Base-by-base conservation (phyloP, 2,113 vertebrate genomes). In the Himantopus leucocephalus region DNA sequence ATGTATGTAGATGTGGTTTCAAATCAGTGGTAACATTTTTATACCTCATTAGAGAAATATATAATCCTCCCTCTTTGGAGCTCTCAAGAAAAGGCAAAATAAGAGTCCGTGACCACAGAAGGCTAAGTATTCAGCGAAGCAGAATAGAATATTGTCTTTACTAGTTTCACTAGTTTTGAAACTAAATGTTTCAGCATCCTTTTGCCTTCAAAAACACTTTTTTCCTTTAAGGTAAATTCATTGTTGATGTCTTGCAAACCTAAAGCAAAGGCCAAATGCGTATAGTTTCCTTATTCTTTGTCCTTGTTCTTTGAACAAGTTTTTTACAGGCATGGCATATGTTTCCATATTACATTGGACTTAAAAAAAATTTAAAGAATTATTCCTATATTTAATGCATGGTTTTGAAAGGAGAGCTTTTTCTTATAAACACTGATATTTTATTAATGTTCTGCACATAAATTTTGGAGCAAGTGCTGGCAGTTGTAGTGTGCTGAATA, bases 31-130 rank as follows among this genome's bases (percentile, higher is more conserved):
- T 80, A 94, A 72, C 9, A 55, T 86, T 87, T 94, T 88, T 55
- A 85, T 94, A 68, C 41, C 50, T 91, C 67, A 94, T 95, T 82
- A 93, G 77, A 91, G 67, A 92, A 96, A 94, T 91, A 76, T 23
- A 80, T 91, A 94, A 80, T 79, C 50, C 26, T 79, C 45, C 32
- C n/a, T 68, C 22, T 71, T 80, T 56, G 59, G 60, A 87, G 32
- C 29, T 34, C 37, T 85, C 43, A 80, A 79, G 67, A 58, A 91
- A 94, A 94, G 53, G 4, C 1, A 66, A 62, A 77, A 72, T 39
- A 64, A 23, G 27, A 45, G 53, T 83, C 20, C n/a, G 10, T 37
- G 76, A 82, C 41, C 29, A 79, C 29, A 59, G 58, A 43, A 84
- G 32, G 48, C 37, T 91, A 66, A 92, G 20, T 76, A 39, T 89